Conservation (phyloP, 2,113 vertebrate genomes). For the Clarias magur region DNA sequence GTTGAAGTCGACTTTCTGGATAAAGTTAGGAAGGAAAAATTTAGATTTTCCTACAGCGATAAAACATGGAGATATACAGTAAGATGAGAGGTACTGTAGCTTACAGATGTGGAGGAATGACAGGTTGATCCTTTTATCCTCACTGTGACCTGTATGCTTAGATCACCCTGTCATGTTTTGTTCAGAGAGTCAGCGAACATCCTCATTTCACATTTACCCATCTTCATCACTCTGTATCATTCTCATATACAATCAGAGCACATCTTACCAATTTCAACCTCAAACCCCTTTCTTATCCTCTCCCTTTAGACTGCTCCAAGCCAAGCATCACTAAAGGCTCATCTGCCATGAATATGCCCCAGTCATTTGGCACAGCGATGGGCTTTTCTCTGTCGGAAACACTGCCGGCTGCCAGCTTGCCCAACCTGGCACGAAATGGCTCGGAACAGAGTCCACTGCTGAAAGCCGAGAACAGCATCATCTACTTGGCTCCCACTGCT, state of each 20-base stretch:
- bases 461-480: conserved; percentile 63
- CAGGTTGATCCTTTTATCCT: conserved; percentile 41
- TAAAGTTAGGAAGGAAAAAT: conserved; percentile 29
- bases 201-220: conserved; percentile 35
- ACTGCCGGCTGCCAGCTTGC: conserved; percentile 66
- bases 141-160: conserved; percentile 42
- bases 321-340: conserved; percentile 76
- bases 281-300: conserved; percentile 35
- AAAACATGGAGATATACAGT: conserved; percentile 12
- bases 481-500: conserved; percentile 64
- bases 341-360: conserved; percentile 94
- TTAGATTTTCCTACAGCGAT: conserved; percentile 30
- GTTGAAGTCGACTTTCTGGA: not conserved
- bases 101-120: conserved; percentile 11
- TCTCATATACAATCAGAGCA: conserved; percentile 10
- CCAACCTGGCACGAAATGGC: conserved; percentile 63
- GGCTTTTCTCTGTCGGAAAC: conserved; percentile 77
- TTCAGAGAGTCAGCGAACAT: conserved; percentile 16
- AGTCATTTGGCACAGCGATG: conserved; percentile 85
- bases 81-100: not conserved
- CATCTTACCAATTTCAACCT: conserved; percentile 23
- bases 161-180: conserved; percentile 52
- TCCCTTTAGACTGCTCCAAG: conserved; percentile 84
- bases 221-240: not conserved
- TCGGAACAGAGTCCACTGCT: conserved; percentile 57